Evolutionary conservation across 2,113 vertebrate genomes (phyloP).

Genomic region (Phylloscopus whistleri): DNA sequence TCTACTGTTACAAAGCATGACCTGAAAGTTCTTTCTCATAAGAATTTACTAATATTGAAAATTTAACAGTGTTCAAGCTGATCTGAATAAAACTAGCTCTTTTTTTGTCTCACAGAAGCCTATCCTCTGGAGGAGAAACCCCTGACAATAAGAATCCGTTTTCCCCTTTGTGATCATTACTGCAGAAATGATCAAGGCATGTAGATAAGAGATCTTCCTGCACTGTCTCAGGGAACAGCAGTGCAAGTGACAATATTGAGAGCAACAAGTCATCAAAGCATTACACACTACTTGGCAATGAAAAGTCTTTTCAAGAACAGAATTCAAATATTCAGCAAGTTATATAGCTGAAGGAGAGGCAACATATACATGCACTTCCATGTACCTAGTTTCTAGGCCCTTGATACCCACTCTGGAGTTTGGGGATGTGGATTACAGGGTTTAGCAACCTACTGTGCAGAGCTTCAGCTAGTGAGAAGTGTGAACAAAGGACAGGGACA

Average conservation of each 20-base stretch:
- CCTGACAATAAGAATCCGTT: not conserved
- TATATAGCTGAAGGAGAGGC: not conserved
- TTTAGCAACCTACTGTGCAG: not conserved
- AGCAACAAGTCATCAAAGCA: not conserved
- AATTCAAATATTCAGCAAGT: not conserved
- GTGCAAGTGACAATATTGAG: not conserved
- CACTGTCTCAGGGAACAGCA: not conserved
- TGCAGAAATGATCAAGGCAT: not conserved
- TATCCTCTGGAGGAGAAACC: not conserved
- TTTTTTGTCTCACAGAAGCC: not conserved
- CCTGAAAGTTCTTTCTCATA: not conserved
- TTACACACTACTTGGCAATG: not conserved
- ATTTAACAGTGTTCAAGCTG: not conserved
- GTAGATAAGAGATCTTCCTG: not conserved
- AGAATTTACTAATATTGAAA: not conserved
- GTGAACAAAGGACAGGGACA: not conserved
- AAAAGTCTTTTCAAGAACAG: not conserved
- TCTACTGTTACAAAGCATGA: not conserved
- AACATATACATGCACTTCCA: not conserved
- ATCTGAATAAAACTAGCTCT: not conserved
- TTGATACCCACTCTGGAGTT: not conserved
- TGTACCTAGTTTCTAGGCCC: fast-evolving
- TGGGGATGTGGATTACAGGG: not conserved
- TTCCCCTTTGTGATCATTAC: not conserved
- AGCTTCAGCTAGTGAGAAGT: not conserved